phyloP scores from a whole-genome alignment of 2,113 vertebrate genomes.

The Podarcis cretensis region DNA sequence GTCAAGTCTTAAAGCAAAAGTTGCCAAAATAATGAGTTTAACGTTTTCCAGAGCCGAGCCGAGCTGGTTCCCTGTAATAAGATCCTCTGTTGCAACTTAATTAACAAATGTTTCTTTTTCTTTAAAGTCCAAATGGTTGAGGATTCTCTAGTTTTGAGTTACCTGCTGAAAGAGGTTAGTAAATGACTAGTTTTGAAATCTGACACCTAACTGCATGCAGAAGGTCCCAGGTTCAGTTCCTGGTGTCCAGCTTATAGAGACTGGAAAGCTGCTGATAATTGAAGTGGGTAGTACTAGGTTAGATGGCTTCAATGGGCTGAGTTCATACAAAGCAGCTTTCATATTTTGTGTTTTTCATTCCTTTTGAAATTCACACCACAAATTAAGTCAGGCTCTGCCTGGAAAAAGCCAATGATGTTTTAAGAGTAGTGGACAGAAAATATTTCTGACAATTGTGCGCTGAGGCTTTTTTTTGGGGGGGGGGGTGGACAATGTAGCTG shows the following conservation, averaged over 20 bases:
- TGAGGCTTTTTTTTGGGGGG: conserved; percentile 26
- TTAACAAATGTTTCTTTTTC: neutral
- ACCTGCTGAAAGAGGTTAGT: conserved; percentile 9
- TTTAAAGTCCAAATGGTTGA: neutral
- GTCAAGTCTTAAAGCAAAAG: neutral
- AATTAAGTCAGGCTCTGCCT: neutral
- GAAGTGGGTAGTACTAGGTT: neutral
- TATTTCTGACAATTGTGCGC: conserved; percentile 29
- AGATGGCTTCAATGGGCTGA: neutral
- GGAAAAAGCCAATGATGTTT: conserved; percentile 36
- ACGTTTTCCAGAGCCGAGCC: neutral
- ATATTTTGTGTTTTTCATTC: neutral
- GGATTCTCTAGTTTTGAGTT: neutral
- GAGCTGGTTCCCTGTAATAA: neutral
- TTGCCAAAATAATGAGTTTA: neutral
- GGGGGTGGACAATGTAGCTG: neutral
- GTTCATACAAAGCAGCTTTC: neutral
- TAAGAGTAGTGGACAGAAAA: conserved; percentile 48
- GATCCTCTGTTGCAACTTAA: neutral
- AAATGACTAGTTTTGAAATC: neutral
- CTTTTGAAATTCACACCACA: neutral
- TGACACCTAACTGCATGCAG: neutral
- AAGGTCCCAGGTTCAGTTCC: neutral
- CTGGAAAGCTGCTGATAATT: neutral
- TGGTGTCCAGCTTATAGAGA: neutral